Evolutionary conservation across 2,113 vertebrate species (phyloP).

Genomic region (Chionodraco myersi): DNA sequence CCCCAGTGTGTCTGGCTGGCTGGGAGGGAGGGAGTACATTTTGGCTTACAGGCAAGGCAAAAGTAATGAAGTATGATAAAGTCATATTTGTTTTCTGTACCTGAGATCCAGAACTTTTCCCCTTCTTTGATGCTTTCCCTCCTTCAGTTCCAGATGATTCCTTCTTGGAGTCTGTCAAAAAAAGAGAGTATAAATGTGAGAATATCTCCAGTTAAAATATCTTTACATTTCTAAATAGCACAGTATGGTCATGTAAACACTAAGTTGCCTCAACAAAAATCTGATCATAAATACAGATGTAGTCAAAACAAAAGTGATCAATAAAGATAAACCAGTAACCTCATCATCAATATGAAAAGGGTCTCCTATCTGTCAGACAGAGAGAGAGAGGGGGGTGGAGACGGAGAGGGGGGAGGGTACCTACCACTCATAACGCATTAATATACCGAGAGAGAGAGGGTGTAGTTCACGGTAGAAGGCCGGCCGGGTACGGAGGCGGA

Average conservation of each 20-base stretch:
- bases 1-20: conserved; percentile 76
- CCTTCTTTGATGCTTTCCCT: conserved; percentile 96
- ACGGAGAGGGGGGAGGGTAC: conserved; percentile 88
- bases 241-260: neutral
- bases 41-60: conserved; percentile 63
- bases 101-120: conserved; percentile 97
- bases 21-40: conserved; percentile 62
- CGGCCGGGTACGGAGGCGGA: conserved; percentile 87
- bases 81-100: conserved; percentile 72
- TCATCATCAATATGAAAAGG: conserved; percentile 79
- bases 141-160: conserved; percentile 97
- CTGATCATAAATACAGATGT: conserved; percentile 80
- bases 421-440: conserved; percentile 99
- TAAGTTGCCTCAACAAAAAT: conserved; percentile 65
- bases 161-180: conserved; percentile 94
- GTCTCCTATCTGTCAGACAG: conserved; percentile 79
- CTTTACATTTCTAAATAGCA: neutral
- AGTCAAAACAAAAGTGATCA: conserved; percentile 76
- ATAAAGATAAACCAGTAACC: conserved; percentile 67
- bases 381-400: conserved; percentile 84
- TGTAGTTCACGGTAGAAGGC: conserved; percentile 92
- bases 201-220: conserved; percentile 14
- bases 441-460: conserved; percentile 89
- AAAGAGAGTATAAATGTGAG: conserved; percentile 55
- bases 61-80: conserved; percentile 62